phyloP scores from a whole-genome alignment of 2,888 invertebrate species.

The Tholera decimalis region DNA sequence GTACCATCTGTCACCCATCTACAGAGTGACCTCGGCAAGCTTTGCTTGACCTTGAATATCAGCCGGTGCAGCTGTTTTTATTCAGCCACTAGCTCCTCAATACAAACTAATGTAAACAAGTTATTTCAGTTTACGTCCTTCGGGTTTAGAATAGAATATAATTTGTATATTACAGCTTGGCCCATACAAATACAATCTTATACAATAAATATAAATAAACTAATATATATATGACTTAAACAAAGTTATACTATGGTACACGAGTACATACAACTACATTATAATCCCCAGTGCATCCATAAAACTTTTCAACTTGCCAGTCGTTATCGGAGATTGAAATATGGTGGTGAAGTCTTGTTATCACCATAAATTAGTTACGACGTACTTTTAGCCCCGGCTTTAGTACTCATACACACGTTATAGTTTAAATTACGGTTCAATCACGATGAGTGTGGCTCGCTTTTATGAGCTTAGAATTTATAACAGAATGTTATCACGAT shows the following conservation, averaged over 20 bases:
- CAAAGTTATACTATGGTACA: no score
- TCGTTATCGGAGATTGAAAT: slow-evolving; percentile 67
- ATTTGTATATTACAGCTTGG: no score
- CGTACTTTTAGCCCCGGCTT: slow-evolving; percentile 62
- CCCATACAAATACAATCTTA: no score
- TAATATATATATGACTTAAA: no score
- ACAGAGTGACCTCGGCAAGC: no score
- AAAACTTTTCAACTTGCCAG: slow-evolving; percentile 73
- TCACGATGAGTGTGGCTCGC: slow-evolving; percentile 44
- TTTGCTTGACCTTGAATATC: no score
- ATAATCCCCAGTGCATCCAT: slow-evolving; percentile 56
- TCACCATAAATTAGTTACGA: slow-evolving; percentile 81
- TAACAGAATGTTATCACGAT: slow-evolving; percentile 27
- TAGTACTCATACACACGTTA: slow-evolving; percentile 60
- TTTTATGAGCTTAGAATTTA: slow-evolving; percentile 51
- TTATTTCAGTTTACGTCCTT: background rate
- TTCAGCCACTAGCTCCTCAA: no score
- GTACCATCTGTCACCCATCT: no score
- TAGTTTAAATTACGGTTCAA: slow-evolving; percentile 63
- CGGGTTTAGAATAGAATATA: no score
- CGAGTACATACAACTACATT: no score
- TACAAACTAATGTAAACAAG: background rate
- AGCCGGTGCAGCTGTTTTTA: no score
- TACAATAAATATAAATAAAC: no score
- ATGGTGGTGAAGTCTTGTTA: slow-evolving; percentile 68